Conservation (phyloP, 2,888 invertebrate genomes). For the Thereva nobilitata region DNA sequence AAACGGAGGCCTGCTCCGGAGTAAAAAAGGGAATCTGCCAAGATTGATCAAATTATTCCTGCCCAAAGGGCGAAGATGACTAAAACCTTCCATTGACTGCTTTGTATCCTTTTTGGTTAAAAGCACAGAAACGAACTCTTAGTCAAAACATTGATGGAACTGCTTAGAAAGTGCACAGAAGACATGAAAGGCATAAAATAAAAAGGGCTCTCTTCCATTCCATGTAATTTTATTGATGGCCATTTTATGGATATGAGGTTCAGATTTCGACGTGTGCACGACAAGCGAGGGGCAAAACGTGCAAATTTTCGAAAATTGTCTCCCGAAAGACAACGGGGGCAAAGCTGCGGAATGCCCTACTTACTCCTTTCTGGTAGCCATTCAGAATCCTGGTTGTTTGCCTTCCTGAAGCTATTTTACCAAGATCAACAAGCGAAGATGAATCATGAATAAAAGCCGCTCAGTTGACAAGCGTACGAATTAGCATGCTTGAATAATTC, state of each 20-base stretch:
- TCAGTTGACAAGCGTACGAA: conserved; percentile 31
- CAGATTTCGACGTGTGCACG: background rate
- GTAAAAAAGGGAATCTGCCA: conserved; percentile 26
- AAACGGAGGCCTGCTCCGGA: conserved; percentile 7
- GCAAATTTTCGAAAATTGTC: conserved; percentile 4
- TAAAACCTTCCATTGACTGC: background rate
- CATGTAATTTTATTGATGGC: conserved; percentile 39
- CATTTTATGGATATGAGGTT: conserved; percentile 38
- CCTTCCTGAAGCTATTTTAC: conserved; percentile 19
- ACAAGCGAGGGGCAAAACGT: conserved; percentile 8
- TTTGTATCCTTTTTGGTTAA: background rate
- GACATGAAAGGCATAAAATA: conserved; percentile 23
- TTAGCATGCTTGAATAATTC: conserved; percentile 35
- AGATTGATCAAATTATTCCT: conserved; percentile 35
- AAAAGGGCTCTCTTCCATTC: conserved; percentile 31
- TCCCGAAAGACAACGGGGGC: no score
- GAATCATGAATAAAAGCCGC: conserved; percentile 33
- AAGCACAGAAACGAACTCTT: conserved; percentile 1
- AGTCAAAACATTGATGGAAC: background rate
- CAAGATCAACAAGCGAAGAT: conserved; percentile 34
- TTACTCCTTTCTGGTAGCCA: background rate
- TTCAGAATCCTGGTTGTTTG: conserved; percentile 4
- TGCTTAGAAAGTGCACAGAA: conserved; percentile 5
- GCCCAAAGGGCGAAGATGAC: conserved; percentile 15
- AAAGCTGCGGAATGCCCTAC: background rate